Evolutionary conservation across 2,113 vertebrate species (phyloP).

Genomic region (Eulemur rufifrons): DNA sequence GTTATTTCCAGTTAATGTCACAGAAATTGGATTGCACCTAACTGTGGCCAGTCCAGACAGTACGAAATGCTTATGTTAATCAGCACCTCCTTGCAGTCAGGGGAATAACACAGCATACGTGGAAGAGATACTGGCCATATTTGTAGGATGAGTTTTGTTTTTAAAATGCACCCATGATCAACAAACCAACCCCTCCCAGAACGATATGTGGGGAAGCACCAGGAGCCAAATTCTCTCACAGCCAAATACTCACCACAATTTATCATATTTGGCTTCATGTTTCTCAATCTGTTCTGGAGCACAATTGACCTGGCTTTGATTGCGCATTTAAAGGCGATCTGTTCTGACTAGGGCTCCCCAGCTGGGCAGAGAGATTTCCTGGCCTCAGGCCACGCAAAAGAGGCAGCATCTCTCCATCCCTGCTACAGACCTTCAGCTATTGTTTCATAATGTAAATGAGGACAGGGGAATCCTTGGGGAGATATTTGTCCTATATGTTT

Average conservation of each 20-base stretch:
- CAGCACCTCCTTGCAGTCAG: neutral
- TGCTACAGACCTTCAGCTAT: slow-evolving; percentile 49
- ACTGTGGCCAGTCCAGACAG: slow-evolving; percentile 50
- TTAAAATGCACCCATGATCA: slow-evolving; percentile 48
- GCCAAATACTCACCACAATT: slow-evolving; percentile 42
- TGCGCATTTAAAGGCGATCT: slow-evolving; percentile 63
- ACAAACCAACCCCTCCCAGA: slow-evolving; percentile 4
- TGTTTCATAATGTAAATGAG: neutral
- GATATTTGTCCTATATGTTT: neutral
- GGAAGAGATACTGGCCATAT: slow-evolving; percentile 12
- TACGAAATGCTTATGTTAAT: slow-evolving; percentile 61
- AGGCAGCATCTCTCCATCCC: slow-evolving; percentile 23
- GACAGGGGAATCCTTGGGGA: neutral
- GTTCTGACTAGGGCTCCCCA: slow-evolving; percentile 45
- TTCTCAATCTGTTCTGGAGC: slow-evolving; percentile 46
- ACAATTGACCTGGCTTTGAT: slow-evolving; percentile 62
- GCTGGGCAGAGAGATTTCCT: slow-evolving; percentile 55
- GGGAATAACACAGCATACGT: neutral
- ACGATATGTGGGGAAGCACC: neutral
- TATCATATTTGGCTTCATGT: slow-evolving; percentile 52
- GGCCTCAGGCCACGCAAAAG: neutral
- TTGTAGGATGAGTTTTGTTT: neutral
- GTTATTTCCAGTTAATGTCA: slow-evolving; percentile 60
- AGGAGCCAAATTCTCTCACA: slow-evolving; percentile 35
- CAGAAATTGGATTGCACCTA: slow-evolving; percentile 50